Evolutionary conservation across 2,888 invertebrate genomes (phyloP).

Genomic region (Stenoptilia bipunctidactyla): DNA sequence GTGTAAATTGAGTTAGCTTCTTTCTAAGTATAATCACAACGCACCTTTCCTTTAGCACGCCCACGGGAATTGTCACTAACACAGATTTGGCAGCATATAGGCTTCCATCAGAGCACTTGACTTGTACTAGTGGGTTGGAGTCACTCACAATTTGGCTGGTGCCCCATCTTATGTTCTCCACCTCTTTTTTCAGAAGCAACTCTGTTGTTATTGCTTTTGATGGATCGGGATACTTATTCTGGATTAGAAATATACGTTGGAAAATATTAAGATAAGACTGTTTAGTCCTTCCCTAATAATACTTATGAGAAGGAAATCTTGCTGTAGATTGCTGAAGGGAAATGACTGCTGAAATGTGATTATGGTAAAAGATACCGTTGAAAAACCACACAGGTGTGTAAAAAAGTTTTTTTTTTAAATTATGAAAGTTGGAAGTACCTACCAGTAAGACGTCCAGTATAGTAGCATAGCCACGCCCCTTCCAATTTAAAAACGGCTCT

Average conservation of each 20-base stretch:
- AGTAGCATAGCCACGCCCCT: conserved; percentile 76
- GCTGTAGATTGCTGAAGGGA: no score
- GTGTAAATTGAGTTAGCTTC: no score
- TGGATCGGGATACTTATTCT: conserved; percentile 64
- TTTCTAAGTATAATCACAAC: neutral
- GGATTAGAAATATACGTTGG: no score
- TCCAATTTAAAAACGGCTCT: conserved; percentile 79
- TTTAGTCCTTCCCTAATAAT: no score
- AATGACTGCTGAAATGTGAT: no score
- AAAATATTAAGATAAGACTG: no score
- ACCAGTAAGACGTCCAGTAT: conserved; percentile 79
- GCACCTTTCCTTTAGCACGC: conserved; percentile 74
- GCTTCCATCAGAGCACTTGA: conserved; percentile 69
- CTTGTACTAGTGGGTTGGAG: conserved; percentile 46
- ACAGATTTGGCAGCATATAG: conserved; percentile 72
- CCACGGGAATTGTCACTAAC: conserved; percentile 77
- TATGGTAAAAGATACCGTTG: no score
- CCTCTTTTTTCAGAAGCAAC: conserved; percentile 66
- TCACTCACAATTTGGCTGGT: conserved; percentile 18
- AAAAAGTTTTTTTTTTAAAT: conserved; percentile 3
- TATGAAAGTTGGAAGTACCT: conserved; percentile 18
- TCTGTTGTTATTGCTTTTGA: conserved; percentile 46
- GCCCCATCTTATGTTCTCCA: conserved; percentile 61
- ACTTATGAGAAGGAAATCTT: no score
- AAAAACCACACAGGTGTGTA: no score